A percentile compares a stretch with the other conserved stretches of the same genome.
Conservation (phyloP, 2,113 vertebrate genomes). For the Paedocypris sp. region DNA sequence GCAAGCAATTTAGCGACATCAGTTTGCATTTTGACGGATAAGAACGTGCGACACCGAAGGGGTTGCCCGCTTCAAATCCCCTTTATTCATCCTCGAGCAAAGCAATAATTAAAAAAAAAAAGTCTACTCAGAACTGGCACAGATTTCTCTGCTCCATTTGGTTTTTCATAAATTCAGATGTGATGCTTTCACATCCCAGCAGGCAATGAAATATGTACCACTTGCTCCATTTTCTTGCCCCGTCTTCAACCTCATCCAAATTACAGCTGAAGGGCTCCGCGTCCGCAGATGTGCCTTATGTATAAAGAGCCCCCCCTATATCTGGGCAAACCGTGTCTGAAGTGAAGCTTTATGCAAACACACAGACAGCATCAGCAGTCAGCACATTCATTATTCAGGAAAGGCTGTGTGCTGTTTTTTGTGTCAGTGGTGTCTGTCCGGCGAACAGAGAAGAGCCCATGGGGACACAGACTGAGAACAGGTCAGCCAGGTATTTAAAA, state of each 20-base stretch:
- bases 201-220: conserved; percentile 15
- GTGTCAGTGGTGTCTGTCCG: conserved; percentile 22
- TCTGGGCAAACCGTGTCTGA: conserved; percentile 16
- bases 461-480: conserved; percentile 11
- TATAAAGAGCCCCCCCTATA: conserved; percentile 28
- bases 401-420: conserved; percentile 15
- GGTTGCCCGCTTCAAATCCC: no score
- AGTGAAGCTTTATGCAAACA: conserved; percentile 37
- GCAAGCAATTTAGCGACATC: no score
- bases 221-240: conserved; percentile 16
- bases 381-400: conserved; percentile 32
- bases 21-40: no score
- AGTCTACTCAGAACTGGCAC: neutral
- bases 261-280: conserved; percentile 3
- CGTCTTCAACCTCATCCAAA: conserved; percentile 14
- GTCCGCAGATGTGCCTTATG: conserved; percentile 13
- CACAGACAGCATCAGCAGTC: conserved; percentile 26
- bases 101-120: no score
- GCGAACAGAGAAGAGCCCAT: conserved; percentile 1
- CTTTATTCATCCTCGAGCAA: no score
- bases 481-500: conserved; percentile 6
- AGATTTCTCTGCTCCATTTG: neutral
- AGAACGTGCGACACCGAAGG: no score
- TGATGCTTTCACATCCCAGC: conserved; percentile 14
- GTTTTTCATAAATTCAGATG: conserved; percentile 13